Percentiles rank a stretch among this genome's conserved stretches.
phyloP scores from a whole-genome alignment of 92 coral and sea anemone genomes.

The Blastomussa wellsi region DNA sequence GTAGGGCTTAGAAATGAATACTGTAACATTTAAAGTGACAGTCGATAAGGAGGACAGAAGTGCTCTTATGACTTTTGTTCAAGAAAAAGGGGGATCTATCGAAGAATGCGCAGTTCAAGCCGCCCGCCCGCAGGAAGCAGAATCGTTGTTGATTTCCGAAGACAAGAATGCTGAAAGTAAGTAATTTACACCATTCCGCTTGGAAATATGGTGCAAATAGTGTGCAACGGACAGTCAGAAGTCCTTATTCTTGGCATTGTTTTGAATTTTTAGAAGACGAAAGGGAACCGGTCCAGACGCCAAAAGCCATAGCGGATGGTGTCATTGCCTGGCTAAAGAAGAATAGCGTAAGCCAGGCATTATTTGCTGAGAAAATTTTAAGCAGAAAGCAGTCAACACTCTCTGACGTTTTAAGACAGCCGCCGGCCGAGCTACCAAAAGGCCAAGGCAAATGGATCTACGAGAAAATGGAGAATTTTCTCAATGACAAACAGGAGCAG shows the following conservation, averaged over 20 bases:
- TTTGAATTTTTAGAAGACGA: no score
- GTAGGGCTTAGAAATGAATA: constrained; percentile 11
- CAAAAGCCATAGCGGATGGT: constrained; percentile 1
- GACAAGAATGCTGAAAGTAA: no score
- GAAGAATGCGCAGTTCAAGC: not conserved
- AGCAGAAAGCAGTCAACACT: not conserved
- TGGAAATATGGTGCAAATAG: not conserved
- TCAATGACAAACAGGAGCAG: no score
- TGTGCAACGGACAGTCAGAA: no score
- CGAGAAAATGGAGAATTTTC: no score
- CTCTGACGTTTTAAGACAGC: no score
- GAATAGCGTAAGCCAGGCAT: not conserved
- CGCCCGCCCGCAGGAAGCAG: not conserved
- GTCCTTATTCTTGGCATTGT: no score
- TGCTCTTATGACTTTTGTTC: no score
- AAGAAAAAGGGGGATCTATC: no score
- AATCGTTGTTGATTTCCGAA: not conserved
- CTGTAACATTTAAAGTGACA: not conserved
- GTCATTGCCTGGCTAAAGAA: not conserved
- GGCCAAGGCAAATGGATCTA: no score
- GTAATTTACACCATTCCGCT: not conserved
- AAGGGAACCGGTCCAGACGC: not conserved
- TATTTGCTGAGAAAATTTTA: not conserved
- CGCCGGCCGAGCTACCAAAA: no score
- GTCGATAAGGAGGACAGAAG: no score